Base-by-base conservation (phyloP, 1,140 invertebrate species). In the Caerostris darwini region DNA sequence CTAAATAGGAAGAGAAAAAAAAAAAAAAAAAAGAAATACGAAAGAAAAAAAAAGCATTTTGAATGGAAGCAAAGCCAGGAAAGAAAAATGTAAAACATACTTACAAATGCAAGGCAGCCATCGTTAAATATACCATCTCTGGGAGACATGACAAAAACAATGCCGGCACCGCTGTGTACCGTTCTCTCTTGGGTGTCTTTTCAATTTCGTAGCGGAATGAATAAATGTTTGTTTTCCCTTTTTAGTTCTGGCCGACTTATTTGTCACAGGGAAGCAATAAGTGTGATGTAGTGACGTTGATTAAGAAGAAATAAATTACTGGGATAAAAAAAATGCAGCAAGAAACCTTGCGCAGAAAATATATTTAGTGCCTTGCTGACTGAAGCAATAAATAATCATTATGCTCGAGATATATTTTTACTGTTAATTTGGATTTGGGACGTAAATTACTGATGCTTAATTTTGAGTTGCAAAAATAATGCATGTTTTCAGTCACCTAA, bases 291-390 rank as follows among this genome's bases (percentile, higher is more conserved):
- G 34, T 34, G 86, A 88, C 86, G 86, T 88, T 88, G 86, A 88
- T 88, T 88, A 88, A 88, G 61, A 88, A 88, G 86, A 14, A 67
- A 19, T 19, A 88, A 88, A 88, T 88, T 88, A 88, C 59, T 56
- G 8, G 7, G 58, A 19, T 7, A 17, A 64, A 64, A 64, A n/a
- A 64, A 34, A 34, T 34, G 34, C 34, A 1, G 34, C 2, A 34
- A n/a, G n/a, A n/a, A 34, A 34, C 34, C 34, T 34, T 34, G 34
- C 34, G 34, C 34, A 34, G 34, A 2, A 34, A 34, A 34, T 34
- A 34, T 34, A 34, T 34, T 0, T 34, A 34, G 34, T 1, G 2
- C 34, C 34, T 17, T 64, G 7, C 61, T 17, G 61, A 10, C 61
- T 64, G 17, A 7, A 10, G 7, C 34, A 81, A 81, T 81, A 81